A percentile compares a stretch with the other conserved stretches of the same genome.
Evolutionary conservation across 1,140 invertebrate genomes (phyloP).

Genomic region (Drosophila varians): DNA sequence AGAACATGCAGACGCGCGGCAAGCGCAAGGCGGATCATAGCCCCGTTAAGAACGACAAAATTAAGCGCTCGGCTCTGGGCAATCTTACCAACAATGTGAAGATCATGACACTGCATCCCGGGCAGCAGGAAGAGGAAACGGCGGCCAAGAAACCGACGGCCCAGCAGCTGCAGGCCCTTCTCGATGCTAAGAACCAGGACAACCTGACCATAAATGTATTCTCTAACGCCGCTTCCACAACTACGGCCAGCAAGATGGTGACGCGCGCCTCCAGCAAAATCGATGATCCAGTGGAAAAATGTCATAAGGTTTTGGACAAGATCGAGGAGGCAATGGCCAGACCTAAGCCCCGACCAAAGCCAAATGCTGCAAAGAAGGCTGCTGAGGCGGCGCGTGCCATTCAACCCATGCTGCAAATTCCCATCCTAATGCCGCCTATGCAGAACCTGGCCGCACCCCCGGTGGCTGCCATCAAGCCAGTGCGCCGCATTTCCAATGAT

Average conservation of each 20-base stretch:
- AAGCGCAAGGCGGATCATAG: conserved; percentile 83
- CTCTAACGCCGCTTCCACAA: conserved; percentile 17
- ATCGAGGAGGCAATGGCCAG: conserved; percentile 54
- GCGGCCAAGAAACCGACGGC: conserved; percentile 56
- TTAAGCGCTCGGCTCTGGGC: conserved; percentile 87
- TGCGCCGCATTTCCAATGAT: conserved; percentile 81
- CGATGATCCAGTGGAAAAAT: conserved; percentile 61
- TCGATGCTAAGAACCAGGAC: conserved; percentile 63
- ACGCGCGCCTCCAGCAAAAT: conserved; percentile 63
- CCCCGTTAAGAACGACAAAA: conserved; percentile 82
- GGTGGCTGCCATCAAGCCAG: conserved; percentile 48
- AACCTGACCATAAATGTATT: conserved; percentile 36
- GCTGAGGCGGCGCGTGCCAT: conserved; percentile 1
- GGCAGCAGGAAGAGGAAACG: conserved; percentile 49
- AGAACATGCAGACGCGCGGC: conserved; percentile 68
- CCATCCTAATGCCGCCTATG: conserved; percentile 16
- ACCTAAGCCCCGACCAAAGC: conserved; percentile 26
- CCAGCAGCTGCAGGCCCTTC: conserved; percentile 58
- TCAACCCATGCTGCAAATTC: conserved; percentile 21
- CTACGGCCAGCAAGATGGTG: conserved; percentile 62
- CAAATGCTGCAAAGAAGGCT: conserved; percentile 36
- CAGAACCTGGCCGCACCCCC: conserved; percentile 19
- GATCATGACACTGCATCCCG: conserved; percentile 64
- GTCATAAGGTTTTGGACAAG: conserved; percentile 57
- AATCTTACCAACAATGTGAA: conserved; percentile 88